Conservation (phyloP, 2,113 vertebrate genomes). For the Gnathonemus longibarbis region DNA sequence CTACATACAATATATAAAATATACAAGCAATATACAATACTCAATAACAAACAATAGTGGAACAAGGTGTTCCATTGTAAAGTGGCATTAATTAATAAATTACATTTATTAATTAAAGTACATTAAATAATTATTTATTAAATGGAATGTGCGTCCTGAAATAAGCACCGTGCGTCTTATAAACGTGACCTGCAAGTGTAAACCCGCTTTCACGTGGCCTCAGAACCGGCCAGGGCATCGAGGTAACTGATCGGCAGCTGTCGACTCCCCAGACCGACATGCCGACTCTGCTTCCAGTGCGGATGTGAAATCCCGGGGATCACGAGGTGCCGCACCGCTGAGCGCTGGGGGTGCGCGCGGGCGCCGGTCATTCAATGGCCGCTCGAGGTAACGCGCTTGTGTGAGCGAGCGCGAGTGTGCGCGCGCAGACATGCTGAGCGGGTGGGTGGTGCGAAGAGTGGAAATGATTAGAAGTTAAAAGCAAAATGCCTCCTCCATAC, state of each 20-base stretch:
- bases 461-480: neutral
- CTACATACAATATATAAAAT: neutral
- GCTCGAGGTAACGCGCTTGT: constrained; percentile 7
- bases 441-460: neutral
- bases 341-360: neutral
- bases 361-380: neutral
- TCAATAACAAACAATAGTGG: neutral
- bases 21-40: neutral
- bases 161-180: neutral
- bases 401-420: constrained; percentile 26
- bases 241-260: constrained; percentile 30
- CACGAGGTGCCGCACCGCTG: constrained; percentile 48
- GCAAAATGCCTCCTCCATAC: neutral
- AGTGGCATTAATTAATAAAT: neutral
- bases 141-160: neutral
- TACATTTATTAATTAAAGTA: too few species aligned
- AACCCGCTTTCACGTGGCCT: neutral
- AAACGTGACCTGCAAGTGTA: neutral
- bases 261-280: constrained; percentile 47
- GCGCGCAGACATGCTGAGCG: constrained; percentile 24
- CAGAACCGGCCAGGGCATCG: constrained; percentile 26
- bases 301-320: constrained; percentile 41
- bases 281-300: constrained; percentile 30
- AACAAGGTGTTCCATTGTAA: neutral
- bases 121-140: neutral